Evolutionary conservation across 2,113 vertebrate species (phyloP), one percentile per base, ranked within the genome.

Genomic region (Pagrus major): DNA sequence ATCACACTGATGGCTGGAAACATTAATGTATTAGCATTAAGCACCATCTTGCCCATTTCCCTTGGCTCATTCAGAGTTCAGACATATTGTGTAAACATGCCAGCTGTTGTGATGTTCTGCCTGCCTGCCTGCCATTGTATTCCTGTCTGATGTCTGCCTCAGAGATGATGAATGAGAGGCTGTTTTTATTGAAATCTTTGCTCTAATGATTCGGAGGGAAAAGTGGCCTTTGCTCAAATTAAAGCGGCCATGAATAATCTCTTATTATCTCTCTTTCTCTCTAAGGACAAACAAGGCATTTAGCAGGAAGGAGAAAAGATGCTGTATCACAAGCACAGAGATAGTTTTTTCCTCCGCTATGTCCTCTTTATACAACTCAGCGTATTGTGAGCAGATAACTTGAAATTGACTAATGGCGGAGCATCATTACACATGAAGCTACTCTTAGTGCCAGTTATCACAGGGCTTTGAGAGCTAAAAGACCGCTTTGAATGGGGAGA

Each of bases 211-310:
- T 4, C 44, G 25, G 49, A 60, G 41, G 54, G 42, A 86, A 51
- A 83, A 78, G 87, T 66, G 76, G 59, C 54, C 56, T 67, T 72
- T 59, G 35, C 64, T 70, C 35, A 10, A 56, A 33, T 23, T 51
- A 37, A n/a, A 81, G 69, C 47, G 51, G 49, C 42, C 69, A 70
- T 81, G 67, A 86, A 89, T 88, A 63, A 78, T 86, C 20, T 80
- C n/a, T 60, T 67, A 21, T 66, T 60, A 66, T 78, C 25, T 69
- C 16, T 60, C 18, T 68, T 58, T 65, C 10, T 61, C 41, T 51
- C 25, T n/a, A 54, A 59, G 42, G 55, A 66, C 16, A 66, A n/a
- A 5, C 59, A 39, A 69, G 35, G 52, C 25, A 20, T 27, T 51
- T 29, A 25, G n/a, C 31, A 39, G 47, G 33, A 64, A 37, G 33